Evolutionary conservation across 2,888 invertebrate species (phyloP), one percentile per base, ranked within the genome.

Genomic region (Macaria liturata): DNA sequence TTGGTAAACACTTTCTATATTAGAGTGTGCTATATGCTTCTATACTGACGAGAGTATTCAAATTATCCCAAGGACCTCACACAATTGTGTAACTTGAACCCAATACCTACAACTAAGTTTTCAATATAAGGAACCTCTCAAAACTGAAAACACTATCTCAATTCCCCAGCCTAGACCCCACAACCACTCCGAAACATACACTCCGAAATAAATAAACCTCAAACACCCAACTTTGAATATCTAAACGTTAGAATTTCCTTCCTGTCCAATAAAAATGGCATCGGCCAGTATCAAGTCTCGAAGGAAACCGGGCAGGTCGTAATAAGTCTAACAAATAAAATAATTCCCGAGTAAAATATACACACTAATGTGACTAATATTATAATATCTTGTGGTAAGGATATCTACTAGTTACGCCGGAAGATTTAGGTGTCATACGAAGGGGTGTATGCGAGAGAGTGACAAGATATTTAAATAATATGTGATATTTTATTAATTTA

Each of bases 311-410:
- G 81, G 85, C 86, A 80, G 83, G 85, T 83, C 86, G 85, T 85
- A 86, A 86, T 88, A 89, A 88, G 87, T 88, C 83, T 84, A 84
- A 85, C 84, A 81, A 86, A 90, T 91, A 90, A 89, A 90, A 91
- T 91, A 88, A 90, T 90, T 89, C 81, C 76, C 76, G 76, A 77
- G 81, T 87, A 84, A 89, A 88, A 85, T 90, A 90, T 83, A 84
- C 83, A 84, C 83, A 87, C 89, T 91, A 91, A 90, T 91, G 89
- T 86, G 87, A 88, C 88, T 88, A 90, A 91, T 91, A 91, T 91
- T 88, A 84, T 89, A 91, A 88, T 90, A 89, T 86, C 88, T 83
- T 78, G 81, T 76, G 76, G 76, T 80, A 85, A 85, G 89, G 87
- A 83, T 84, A 84, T 89, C 89, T 89, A 84, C 86, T 86, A 87